phyloP scores from a whole-genome alignment of 2,797 vertebrate species.

The Characodon lateralis region DNA sequence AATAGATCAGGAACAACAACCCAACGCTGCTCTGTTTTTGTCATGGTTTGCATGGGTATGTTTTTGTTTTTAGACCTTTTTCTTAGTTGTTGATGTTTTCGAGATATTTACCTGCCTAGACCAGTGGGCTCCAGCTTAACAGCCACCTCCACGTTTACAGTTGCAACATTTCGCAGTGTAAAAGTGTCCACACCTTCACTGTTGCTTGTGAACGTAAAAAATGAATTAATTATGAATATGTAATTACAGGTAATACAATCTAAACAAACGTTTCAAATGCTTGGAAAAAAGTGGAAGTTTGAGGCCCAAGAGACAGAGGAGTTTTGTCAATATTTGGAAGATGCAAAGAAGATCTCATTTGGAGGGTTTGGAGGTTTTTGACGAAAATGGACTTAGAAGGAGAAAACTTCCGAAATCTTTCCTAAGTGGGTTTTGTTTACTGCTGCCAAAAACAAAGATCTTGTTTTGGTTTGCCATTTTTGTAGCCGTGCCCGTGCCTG shows the following conservation, averaged over 20 bases:
- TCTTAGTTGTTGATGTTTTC: conserved; percentile 2
- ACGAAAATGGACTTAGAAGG: neutral
- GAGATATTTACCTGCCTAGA: neutral
- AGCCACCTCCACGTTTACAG: neutral
- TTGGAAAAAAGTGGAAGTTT: conserved; percentile 12
- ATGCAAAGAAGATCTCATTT: neutral
- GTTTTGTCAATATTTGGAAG: conserved; percentile 8
- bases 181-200: neutral
- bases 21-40: neutral
- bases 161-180: neutral
- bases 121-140: conserved; percentile 14
- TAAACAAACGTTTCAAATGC: conserved; percentile 13
- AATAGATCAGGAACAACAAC: neutral
- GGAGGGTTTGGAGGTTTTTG: neutral
- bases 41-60: conserved; percentile 2
- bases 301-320: neutral
- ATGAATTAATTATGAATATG: too few relatives aligned
- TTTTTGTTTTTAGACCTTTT: neutral
- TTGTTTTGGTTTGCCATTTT: neutral
- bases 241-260: neutral
- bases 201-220: neutral
- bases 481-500: neutral
- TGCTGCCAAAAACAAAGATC: conserved; percentile 29
- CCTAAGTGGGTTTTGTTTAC: conserved; percentile 33
- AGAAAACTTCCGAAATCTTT: neutral